Conservation (phyloP, 2,888 invertebrate species). For the Netelia fuscicornis region DNA sequence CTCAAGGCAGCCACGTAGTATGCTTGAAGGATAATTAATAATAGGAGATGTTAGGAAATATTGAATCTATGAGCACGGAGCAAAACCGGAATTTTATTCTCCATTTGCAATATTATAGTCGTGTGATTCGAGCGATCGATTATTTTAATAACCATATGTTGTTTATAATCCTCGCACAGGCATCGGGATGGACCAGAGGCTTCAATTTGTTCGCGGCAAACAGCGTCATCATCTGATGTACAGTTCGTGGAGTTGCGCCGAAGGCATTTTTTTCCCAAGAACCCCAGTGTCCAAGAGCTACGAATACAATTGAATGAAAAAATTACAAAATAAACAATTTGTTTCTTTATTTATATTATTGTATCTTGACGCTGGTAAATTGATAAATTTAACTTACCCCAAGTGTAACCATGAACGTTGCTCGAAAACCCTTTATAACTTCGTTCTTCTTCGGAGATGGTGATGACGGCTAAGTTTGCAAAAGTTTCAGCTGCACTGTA, state of each 20-base stretch:
- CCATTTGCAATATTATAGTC: neutral
- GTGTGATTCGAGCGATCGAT: too few relatives aligned
- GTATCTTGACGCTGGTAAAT: neutral
- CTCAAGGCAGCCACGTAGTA: conserved; percentile 92
- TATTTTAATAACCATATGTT: too few relatives aligned
- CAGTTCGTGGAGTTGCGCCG: too few relatives aligned
- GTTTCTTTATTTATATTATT: too few relatives aligned
- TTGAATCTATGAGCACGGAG: neutral
- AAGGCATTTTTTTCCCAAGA: too few relatives aligned
- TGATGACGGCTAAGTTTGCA: conserved; percentile 80
- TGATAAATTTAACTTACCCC: conserved; percentile 82
- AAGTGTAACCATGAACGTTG: conserved; percentile 86
- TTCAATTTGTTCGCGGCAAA: too few relatives aligned
- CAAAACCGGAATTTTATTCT: neutral
- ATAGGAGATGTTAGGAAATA: neutral
- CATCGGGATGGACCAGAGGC: too few relatives aligned
- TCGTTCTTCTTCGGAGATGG: conserved; percentile 81
- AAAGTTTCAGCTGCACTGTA: conserved; percentile 81
- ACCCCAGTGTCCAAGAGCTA: too few relatives aligned
- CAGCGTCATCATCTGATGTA: too few relatives aligned
- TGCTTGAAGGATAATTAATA: conserved; percentile 3
- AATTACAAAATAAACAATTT: too few relatives aligned
- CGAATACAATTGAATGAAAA: too few relatives aligned
- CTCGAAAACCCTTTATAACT: conserved; percentile 86
- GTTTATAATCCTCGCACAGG: too few relatives aligned